Percentiles rank a stretch among this genome's conserved stretches.
These are phyloP conservation scores for Poecilia picta DNA, from an alignment of 2,797 vertebrate genomes.

Conservation along the genomic window DNA sequence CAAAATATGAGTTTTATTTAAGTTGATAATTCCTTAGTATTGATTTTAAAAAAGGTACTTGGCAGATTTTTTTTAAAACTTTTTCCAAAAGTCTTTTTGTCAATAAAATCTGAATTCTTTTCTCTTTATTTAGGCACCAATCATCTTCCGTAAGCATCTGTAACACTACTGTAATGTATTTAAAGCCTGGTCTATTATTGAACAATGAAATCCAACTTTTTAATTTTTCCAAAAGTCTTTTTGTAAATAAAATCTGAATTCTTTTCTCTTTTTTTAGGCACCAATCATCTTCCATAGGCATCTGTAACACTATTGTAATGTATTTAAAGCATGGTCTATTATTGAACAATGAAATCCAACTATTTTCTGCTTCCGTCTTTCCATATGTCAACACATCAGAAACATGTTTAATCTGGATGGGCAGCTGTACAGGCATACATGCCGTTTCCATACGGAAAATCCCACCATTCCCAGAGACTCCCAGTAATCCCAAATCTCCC, in stretches of 20 bases:
- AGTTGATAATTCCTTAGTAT: no score
- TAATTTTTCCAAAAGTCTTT: neutral
- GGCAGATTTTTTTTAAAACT: no score
- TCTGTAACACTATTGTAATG: neutral
- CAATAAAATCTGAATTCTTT: no score
- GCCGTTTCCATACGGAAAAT: slow-evolving; percentile 31
- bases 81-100: no score
- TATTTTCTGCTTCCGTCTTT: neutral
- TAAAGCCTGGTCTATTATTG: no score
- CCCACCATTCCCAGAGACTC: slow-evolving; percentile 27
- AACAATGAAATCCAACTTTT: no score
- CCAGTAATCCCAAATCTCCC: slow-evolving; percentile 13
- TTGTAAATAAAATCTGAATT: neutral
- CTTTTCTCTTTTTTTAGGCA: no score
- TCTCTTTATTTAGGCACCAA: no score
- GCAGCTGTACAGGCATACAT: neutral
- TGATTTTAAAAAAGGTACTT: no score
- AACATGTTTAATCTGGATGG: neutral
- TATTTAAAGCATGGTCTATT: neutral
- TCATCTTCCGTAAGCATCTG: no score
- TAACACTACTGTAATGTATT: no score
- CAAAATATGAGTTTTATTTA: no score
- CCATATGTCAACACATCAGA: slow-evolving; percentile 5
- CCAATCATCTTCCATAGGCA: neutral
- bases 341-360: neutral